Evolutionary conservation across 2,888 invertebrate genomes (phyloP).

Genomic region (Agrilus mali): DNA sequence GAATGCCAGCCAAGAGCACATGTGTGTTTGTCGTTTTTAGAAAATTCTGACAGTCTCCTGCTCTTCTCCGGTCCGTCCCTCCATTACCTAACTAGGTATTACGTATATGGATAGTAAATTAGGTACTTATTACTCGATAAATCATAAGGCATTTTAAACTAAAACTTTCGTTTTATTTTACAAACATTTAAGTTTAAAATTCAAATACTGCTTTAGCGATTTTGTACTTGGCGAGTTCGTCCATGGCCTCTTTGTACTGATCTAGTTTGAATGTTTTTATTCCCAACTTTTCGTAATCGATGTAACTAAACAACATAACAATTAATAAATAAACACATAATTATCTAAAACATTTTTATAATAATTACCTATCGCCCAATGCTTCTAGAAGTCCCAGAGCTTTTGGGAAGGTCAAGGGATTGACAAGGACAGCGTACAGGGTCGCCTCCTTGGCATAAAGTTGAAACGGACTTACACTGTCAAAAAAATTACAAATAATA

Average conservation of each 20-base stretch:
- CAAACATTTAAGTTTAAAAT: too few species aligned
- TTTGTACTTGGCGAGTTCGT: slow-evolving; percentile 39
- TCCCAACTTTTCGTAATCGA: slow-evolving; percentile 47
- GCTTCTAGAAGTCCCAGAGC: slow-evolving; percentile 49
- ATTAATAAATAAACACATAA: not conserved
- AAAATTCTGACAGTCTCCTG: slow-evolving; percentile 5
- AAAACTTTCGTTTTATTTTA: too few species aligned
- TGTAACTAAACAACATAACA: slow-evolving; percentile 41
- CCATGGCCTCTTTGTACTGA: slow-evolving; percentile 41
- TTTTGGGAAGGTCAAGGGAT: slow-evolving; percentile 54
- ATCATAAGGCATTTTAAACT: too few species aligned
- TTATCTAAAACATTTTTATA: not conserved
- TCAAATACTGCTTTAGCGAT: slow-evolving; percentile 52
- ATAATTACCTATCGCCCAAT: slow-evolving; percentile 42
- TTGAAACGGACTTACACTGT: slow-evolving; percentile 41
- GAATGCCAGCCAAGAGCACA: slow-evolving; percentile 36
- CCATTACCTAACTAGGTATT: too few species aligned
- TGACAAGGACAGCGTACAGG: slow-evolving; percentile 52
- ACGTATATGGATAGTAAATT: too few species aligned
- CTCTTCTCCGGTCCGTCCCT: too few species aligned
- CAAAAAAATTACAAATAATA: slow-evolving; percentile 22
- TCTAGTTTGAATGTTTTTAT: slow-evolving; percentile 42
- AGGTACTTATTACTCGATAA: too few species aligned
- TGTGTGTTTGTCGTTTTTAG: slow-evolving; percentile 36
- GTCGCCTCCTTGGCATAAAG: slow-evolving; percentile 52